These are phyloP conservation scores for Virgularia gustaviana DNA, from an alignment of 92 coral and sea anemone genomes.

Conservation along the genomic window DNA sequence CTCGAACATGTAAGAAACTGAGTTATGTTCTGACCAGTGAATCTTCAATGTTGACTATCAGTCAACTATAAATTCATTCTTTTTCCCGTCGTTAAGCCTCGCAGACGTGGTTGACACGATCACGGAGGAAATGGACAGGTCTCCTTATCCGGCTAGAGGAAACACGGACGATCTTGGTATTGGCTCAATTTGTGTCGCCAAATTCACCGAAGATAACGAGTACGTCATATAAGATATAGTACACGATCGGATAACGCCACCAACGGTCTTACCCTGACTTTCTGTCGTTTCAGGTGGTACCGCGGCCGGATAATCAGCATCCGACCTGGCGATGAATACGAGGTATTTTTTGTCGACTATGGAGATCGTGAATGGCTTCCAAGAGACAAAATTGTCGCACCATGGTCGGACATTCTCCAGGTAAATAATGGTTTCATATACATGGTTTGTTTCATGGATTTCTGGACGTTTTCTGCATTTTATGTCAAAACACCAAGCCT, in stretches of 20 bases:
- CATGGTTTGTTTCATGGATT: neutral
- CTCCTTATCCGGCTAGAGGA: slow-evolving; percentile 26
- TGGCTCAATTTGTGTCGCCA: slow-evolving; percentile 81
- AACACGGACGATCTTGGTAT: slow-evolving; percentile 64
- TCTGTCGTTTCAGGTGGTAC: slow-evolving; percentile 83
- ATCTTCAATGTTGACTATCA: neutral
- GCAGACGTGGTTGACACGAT: slow-evolving; percentile 69
- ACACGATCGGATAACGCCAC: no score
- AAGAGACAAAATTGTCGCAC: slow-evolving; percentile 60
- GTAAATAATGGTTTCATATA: neutral
- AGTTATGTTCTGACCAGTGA: neutral
- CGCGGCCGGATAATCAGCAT: slow-evolving; percentile 85
- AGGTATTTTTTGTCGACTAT: slow-evolving; percentile 86
- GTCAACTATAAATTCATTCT: neutral
- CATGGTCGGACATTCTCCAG: slow-evolving; percentile 70
- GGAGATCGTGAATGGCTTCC: slow-evolving; percentile 95
- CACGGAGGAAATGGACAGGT: slow-evolving; percentile 48
- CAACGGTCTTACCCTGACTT: neutral
- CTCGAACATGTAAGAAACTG: slow-evolving; percentile 62
- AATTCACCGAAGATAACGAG: slow-evolving; percentile 75
- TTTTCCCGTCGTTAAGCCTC: slow-evolving; percentile 43
- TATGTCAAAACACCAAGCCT: neutral
- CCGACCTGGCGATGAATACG: slow-evolving; percentile 82
- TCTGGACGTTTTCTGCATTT: neutral
- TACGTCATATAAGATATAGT: slow-evolving; percentile 40